Conservation (phyloP, 2,888 invertebrate species). For the Bursaphelenchus okinawaensis region DNA sequence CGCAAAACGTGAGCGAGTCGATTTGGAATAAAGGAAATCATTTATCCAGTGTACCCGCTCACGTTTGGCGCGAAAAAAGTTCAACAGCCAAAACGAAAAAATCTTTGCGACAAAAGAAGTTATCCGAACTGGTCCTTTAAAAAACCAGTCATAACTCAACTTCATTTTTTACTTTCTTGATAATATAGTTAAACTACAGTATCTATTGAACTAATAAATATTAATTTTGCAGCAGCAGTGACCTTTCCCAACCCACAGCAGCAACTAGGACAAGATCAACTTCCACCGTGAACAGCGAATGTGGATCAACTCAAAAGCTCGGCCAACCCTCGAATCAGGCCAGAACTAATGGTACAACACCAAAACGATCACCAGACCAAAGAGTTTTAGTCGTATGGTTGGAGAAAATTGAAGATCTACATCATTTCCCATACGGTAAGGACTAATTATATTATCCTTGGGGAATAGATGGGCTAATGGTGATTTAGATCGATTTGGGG, state of each 20-base stretch:
- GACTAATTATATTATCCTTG: not conserved
- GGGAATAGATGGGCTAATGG: not conserved
- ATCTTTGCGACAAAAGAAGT: too few species aligned
- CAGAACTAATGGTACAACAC: not conserved
- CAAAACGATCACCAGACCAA: slow-evolving; percentile 53
- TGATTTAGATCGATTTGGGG: too few species aligned
- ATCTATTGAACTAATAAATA: too few species aligned
- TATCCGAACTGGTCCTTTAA: too few species aligned
- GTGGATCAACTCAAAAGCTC: slow-evolving; percentile 3
- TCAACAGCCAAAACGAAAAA: too few species aligned
- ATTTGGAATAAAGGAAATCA: too few species aligned
- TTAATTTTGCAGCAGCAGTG: slow-evolving; percentile 22
- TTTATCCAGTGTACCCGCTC: too few species aligned
- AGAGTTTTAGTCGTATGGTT: slow-evolving; percentile 79
- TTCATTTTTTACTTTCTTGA: too few species aligned
- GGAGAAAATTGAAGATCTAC: slow-evolving; percentile 88
- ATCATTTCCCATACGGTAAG: slow-evolving; percentile 68
- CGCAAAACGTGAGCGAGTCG: too few species aligned
- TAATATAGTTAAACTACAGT: too few species aligned
- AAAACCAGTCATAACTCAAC: too few species aligned
- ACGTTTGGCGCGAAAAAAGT: too few species aligned
- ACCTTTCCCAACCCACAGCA: slow-evolving; percentile 23
- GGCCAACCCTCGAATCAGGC: not conserved
- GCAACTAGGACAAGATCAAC: slow-evolving; percentile 21
- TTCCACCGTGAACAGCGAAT: slow-evolving; percentile 27